Base-by-base conservation (phyloP, 2,888 invertebrate species). In the Heliconius ethilla region DNA sequence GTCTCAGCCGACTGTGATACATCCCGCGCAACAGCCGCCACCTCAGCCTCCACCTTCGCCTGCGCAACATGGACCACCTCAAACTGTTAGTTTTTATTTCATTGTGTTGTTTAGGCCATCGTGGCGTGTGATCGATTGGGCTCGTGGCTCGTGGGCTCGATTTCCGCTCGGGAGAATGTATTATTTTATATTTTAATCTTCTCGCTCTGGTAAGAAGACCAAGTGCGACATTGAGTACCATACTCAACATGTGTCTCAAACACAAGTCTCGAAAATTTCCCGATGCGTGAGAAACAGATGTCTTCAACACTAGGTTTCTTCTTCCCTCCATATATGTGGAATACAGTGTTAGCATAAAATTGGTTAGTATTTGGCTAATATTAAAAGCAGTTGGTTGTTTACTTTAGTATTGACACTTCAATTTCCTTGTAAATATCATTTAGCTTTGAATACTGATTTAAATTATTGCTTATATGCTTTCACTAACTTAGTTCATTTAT, bases 21-120 rank as follows among this genome's bases (percentile, higher is more conserved):
- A 94, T 80, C 94, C 94, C 69, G 92, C 93, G 69, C 94, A 94
- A 82, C 94, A 88, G 81, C 94, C 94, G 75, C 94, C 94, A 81
- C 94, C 94, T 75, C 94, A 93, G 86, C 94, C 94, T 1, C 94
- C 94, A 81, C 94, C 94, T 80, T 89, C 87, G 65, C 69, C 82
- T 9, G 84, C 88, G 22, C 91, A 91, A 84, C 91, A 90, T 84
- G 86, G 87, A 29, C 84, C 88, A 1, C 88, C 87, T 77, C 91
- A 87, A 83, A 86, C 86, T 80, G 90, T 91, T 79, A 85, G 87
- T 84, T 62, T 6, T 66, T 27, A 33, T 66, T 18, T 70, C 13
- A 65, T 74, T 62, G n/a, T 62, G 22, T 72, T 55, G 13, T 11
- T 63, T 15, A 37, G 1, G 7, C 22, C 10, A 59, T 59, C 10